A percentile compares a stretch with the other conserved stretches of the same genome.
phyloP scores from a whole-genome alignment of 2,888 invertebrate species.

The Epiblema foenella region DNA sequence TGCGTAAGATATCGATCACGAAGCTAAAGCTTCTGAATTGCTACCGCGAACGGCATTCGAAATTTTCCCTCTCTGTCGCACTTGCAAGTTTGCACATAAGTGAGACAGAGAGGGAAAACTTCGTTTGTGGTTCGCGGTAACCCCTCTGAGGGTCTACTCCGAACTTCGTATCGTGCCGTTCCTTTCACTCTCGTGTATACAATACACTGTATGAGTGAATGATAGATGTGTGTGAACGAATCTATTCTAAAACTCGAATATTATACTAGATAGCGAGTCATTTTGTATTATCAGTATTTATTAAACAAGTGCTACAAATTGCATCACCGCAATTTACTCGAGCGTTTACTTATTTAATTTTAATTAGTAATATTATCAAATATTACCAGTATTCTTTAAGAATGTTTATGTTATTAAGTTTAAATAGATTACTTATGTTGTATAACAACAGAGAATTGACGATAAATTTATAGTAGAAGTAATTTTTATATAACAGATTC shows the following conservation, averaged over 20 bases:
- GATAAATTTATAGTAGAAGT: background rate
- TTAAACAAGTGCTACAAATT: background rate
- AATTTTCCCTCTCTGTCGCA: no score
- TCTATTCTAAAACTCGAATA: background rate
- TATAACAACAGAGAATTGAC: background rate
- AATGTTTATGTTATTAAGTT: background rate
- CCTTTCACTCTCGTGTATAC: no score
- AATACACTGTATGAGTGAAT: no score
- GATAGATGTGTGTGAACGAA: background rate
- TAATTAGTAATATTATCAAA: background rate
- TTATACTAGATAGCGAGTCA: background rate
- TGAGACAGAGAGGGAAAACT: no score
- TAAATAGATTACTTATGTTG: background rate
- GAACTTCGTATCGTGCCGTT: no score
- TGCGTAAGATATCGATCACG: no score
- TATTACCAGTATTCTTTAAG: conserved; percentile 4
- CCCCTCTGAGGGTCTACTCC: no score
- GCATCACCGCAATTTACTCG: background rate
- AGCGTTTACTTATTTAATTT: background rate
- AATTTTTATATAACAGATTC: no score
- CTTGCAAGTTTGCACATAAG: no score
- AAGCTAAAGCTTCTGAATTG: no score
- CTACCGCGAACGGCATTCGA: no score
- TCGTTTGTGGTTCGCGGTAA: no score
- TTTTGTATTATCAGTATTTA: background rate